phyloP scores from a whole-genome alignment of 1,140 invertebrate species.

The Drosophila ohnishii region DNA sequence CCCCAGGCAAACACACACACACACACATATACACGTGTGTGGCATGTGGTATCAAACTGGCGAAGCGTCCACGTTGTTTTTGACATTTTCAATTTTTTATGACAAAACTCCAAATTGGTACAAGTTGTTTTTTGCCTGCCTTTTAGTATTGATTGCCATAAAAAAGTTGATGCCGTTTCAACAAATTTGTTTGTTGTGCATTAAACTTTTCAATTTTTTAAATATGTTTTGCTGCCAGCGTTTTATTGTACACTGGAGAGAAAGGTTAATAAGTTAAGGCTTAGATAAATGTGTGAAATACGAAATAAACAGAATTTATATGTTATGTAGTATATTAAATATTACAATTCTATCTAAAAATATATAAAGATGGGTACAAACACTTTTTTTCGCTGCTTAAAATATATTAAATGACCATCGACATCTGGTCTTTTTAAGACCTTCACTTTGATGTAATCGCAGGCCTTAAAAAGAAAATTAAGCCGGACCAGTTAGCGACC shows the following conservation, averaged over 20 bases:
- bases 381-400: too few species aligned
- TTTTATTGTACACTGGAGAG: slow-evolving; percentile 7
- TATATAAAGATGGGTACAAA: too few species aligned
- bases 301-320: too few species aligned
- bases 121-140: slow-evolving; percentile 45
- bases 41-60: slow-evolving; percentile 50
- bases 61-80: slow-evolving; percentile 65
- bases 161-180: slow-evolving; percentile 49
- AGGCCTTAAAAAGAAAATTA: slow-evolving; percentile 17
- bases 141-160: slow-evolving; percentile 51
- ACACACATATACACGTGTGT: slow-evolving; percentile 22
- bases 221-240: slow-evolving; percentile 21
- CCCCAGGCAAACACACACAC: neutral
- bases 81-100: slow-evolving; percentile 82
- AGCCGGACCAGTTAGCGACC: slow-evolving; percentile 8
- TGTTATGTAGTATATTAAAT: too few species aligned
- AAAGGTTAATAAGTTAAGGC: neutral
- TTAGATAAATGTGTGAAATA: neutral
- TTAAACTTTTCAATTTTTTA: slow-evolving; percentile 59
- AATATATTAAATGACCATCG: slow-evolving; percentile 2
- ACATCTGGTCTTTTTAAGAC: slow-evolving; percentile 11
- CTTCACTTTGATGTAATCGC: slow-evolving; percentile 7
- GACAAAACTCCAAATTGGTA: slow-evolving; percentile 76
- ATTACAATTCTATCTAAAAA: neutral
- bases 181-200: slow-evolving; percentile 36